A percentile compares a stretch with the other conserved stretches of the same genome.
phyloP scores from a whole-genome alignment of 2,113 vertebrate species.

The Platichthys flesus region DNA sequence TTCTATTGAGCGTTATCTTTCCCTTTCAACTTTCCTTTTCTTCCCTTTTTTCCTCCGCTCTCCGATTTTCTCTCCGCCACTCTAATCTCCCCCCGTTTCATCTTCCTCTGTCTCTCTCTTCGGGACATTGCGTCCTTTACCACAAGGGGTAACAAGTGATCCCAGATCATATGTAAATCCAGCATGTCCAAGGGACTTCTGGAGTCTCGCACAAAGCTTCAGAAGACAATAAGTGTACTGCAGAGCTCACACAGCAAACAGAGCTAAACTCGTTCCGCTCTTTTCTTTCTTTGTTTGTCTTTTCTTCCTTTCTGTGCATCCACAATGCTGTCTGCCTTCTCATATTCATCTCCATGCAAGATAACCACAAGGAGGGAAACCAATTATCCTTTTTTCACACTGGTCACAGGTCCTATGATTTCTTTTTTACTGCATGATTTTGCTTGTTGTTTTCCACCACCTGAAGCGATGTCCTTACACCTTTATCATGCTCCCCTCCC shows the following conservation, averaged over 20 bases:
- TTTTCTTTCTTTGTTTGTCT: background rate
- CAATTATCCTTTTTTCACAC: slow-evolving; percentile 16
- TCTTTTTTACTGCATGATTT: slow-evolving; percentile 9
- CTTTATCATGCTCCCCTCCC: slow-evolving; percentile 5
- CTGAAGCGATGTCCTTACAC: slow-evolving; percentile 13
- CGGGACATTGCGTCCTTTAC: slow-evolving; percentile 41
- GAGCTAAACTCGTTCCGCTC: background rate
- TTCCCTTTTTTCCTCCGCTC: background rate
- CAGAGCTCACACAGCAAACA: background rate
- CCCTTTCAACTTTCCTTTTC: slow-evolving; percentile 52
- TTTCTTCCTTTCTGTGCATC: slow-evolving; percentile 1
- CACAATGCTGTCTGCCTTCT: background rate
- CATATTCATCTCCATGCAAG: slow-evolving; percentile 17
- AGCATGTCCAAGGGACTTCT: slow-evolving; percentile 27
- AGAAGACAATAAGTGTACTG: slow-evolving; percentile 14
- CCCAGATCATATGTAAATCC: slow-evolving; percentile 44
- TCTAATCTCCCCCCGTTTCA: slow-evolving; percentile 49
- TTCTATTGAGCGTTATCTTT: slow-evolving; percentile 67
- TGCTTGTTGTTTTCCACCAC: slow-evolving; percentile 21
- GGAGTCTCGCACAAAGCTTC: slow-evolving; percentile 14
- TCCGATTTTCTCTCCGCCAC: slow-evolving; percentile 13
- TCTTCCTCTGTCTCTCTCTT: slow-evolving; percentile 35
- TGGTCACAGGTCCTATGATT: slow-evolving; percentile 11
- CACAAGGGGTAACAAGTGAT: slow-evolving; percentile 23
- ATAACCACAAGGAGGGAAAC: slow-evolving; percentile 43